Conservation (phyloP, 1,140 invertebrate genomes). For the Anoplophora glabripennis region DNA sequence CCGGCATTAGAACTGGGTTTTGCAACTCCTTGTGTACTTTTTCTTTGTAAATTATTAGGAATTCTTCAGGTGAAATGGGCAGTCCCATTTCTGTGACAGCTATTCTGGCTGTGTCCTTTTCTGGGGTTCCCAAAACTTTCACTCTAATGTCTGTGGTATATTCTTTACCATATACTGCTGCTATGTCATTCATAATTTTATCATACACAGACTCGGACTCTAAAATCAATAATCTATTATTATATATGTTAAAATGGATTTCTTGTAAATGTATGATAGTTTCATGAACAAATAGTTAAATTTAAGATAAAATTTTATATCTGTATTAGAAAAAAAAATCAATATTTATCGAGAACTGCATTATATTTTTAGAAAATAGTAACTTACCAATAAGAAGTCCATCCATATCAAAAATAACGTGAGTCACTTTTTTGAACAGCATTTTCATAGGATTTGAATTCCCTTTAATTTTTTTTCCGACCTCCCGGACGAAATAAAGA, state of each 20-base stretch:
- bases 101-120: conserved; percentile 53
- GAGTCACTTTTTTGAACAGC: conserved; percentile 51
- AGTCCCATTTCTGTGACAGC: conserved; percentile 54
- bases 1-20: conserved; percentile 53
- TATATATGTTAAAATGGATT: background rate
- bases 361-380: background rate
- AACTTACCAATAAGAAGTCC: conserved; percentile 53
- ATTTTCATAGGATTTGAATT: conserved; percentile 3
- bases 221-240: conserved; percentile 24
- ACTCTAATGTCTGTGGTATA: conserved; percentile 58
- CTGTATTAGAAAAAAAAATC: too few relatives aligned
- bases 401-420: conserved; percentile 60
- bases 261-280: conserved; percentile 1
- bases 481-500: too few relatives aligned
- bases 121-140: conserved; percentile 58
- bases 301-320: background rate
- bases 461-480: background rate
- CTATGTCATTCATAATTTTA: conserved; percentile 42
- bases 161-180: conserved; percentile 52
- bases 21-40: conserved; percentile 27
- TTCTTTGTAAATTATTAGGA: conserved; percentile 36
- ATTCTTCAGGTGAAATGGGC: conserved; percentile 56
- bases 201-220: conserved; percentile 47
- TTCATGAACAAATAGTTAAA: background rate
- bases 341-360: too few relatives aligned